A percentile compares a stretch with the other conserved stretches of the same genome.
These are phyloP conservation scores for Notarius quadriscutis DNA, from an alignment of 2,113 vertebrate genomes.

Conservation along the genomic window DNA sequence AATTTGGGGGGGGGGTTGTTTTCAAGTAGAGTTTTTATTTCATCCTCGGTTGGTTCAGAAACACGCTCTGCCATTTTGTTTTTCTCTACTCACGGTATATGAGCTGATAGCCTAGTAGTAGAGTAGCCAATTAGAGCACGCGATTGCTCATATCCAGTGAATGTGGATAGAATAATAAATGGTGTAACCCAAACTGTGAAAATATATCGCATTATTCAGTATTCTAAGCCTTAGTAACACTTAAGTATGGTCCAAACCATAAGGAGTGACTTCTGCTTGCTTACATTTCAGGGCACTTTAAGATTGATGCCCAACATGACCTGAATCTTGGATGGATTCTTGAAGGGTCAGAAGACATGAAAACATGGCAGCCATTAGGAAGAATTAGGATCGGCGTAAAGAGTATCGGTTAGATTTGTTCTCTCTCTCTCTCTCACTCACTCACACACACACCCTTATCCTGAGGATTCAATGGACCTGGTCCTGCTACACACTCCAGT, in stretches of 20 bases:
- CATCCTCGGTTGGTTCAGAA: too few species aligned
- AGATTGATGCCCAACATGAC: neutral
- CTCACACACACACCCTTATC: conserved; percentile 6
- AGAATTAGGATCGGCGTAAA: neutral
- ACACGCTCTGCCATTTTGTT: too few species aligned
- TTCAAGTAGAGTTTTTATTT: too few species aligned
- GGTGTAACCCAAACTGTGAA: too few species aligned
- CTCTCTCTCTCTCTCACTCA: neutral
- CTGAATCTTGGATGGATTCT: neutral
- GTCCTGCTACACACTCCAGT: conserved; percentile 67
- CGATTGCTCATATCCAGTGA: too few species aligned
- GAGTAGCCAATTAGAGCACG: too few species aligned
- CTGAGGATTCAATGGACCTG: conserved; percentile 63
- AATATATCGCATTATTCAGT: too few species aligned
- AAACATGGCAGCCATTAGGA: neutral
- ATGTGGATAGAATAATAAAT: too few species aligned
- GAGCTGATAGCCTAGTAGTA: too few species aligned
- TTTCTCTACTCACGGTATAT: too few species aligned
- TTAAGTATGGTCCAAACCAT: neutral
- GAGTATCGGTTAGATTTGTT: neutral
- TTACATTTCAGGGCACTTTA: neutral
- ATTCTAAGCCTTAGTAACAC: neutral
- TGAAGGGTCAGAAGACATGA: neutral
- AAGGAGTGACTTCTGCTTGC: neutral
- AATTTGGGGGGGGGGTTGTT: too few species aligned